A percentile compares a stretch with the other conserved stretches of the same genome.
These are phyloP conservation scores for Zaprionus bogoriensis DNA, from an alignment of 2,888 invertebrate species.

Conservation along the genomic window DNA sequence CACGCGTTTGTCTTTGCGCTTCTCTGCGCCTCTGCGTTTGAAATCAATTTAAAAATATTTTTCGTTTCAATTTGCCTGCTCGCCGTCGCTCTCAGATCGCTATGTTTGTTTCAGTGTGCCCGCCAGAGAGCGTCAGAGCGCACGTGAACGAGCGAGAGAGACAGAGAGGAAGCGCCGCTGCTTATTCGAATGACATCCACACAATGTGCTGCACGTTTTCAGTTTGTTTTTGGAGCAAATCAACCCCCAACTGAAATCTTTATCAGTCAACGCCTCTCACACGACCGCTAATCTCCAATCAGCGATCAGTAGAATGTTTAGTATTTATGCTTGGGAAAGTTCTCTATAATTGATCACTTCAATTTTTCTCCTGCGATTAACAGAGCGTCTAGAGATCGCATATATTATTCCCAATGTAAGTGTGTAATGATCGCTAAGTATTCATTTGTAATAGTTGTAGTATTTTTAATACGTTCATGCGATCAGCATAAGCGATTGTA, in stretches of 20 bases:
- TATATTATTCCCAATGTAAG: too few relatives aligned
- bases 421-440: too few relatives aligned
- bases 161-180: constrained; percentile 6
- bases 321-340: background rate
- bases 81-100: constrained; percentile 12
- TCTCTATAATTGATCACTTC: background rate
- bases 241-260: constrained; percentile 25
- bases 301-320: background rate
- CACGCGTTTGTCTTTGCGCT: constrained; percentile 52
- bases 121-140: background rate
- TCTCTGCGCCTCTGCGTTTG: constrained; percentile 66
- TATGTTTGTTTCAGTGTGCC: constrained; percentile 3
- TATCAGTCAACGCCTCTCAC: constrained; percentile 19
- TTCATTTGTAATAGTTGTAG: too few relatives aligned
- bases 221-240: constrained; percentile 12
- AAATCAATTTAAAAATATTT: constrained; percentile 78
- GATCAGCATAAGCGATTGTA: too few relatives aligned
- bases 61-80: constrained; percentile 61
- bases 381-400: too few relatives aligned
- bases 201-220: constrained; percentile 21
- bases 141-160: background rate
- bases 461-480: too few relatives aligned
- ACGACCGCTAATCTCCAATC: background rate
- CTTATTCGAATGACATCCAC: constrained; percentile 63
- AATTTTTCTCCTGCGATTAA: too few relatives aligned